Conservation (phyloP, 2,797 vertebrate species). For the Aldrovandia affinis region DNA sequence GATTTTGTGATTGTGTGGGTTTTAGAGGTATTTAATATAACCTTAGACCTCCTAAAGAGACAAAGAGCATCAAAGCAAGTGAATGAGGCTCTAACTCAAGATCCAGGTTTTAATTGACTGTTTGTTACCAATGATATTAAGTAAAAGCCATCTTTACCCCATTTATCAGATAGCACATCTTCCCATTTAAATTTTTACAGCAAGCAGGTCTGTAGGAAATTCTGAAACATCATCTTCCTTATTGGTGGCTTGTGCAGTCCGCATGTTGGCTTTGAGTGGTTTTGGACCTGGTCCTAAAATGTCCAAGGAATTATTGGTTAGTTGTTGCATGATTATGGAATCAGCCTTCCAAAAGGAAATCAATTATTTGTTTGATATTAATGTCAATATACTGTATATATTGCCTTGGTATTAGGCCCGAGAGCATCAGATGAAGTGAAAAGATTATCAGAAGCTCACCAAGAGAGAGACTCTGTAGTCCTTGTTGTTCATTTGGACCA, state of each 20-base stretch:
- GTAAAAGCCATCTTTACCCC: neutral
- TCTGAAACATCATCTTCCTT: too few species aligned
- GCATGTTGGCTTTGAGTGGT: neutral
- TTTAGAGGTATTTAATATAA: too few species aligned
- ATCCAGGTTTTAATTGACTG: too few species aligned
- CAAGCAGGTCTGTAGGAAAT: neutral
- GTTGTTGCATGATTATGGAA: neutral
- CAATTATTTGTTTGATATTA: too few species aligned
- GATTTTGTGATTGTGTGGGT: too few species aligned
- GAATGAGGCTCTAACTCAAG: too few species aligned
- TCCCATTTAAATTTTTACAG: neutral
- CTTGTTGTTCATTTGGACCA: neutral
- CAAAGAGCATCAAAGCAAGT: too few species aligned
- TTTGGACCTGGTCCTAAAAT: neutral
- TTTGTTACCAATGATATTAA: neutral
- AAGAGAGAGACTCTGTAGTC: neutral
- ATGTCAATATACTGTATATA: too few species aligned
- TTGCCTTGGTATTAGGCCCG: too few species aligned
- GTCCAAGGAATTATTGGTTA: neutral
- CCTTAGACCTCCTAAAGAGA: too few species aligned
- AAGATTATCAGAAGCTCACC: neutral
- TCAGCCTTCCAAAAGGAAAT: neutral
- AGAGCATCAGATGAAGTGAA: too few species aligned
- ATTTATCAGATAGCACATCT: too few species aligned
- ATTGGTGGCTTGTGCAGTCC: neutral